Conservation (phyloP, 2,113 vertebrate species). For the Platysternon megacephalum region DNA sequence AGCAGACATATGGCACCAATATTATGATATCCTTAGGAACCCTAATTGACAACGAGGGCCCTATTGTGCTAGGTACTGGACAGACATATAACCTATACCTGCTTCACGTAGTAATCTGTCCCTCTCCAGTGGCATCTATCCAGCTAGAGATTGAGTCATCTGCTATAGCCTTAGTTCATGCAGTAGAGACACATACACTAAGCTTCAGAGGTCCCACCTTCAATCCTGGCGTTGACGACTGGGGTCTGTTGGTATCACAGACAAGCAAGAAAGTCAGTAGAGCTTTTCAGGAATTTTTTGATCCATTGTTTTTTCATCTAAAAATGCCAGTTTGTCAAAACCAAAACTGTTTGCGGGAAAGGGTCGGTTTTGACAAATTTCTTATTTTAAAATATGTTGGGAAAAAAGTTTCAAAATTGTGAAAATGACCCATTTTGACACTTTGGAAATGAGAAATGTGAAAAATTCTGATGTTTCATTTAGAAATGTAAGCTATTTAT, state of each 20-base stretch:
- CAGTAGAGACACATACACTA: no score
- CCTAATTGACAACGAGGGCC: not conserved
- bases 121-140: no score
- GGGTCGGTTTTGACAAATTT: not conserved
- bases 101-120: no score
- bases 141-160: no score
- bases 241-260: not conserved
- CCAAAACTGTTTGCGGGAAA: not conserved
- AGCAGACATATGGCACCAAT: rapidly evolving
- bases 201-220: no score
- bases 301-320: not conserved
- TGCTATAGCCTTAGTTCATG: no score
- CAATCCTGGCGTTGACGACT: no score
- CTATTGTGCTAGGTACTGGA: rapidly evolving
- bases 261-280: not conserved
- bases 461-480: not conserved
- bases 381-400: not conserved
- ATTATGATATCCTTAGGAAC: rapidly evolving
- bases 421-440: no score
- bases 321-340: not conserved
- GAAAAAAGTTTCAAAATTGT: not conserved
- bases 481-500: not conserved
- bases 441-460: not conserved
- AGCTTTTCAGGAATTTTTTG: rapidly evolving
- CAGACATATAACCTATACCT: no score